A percentile compares a stretch with the other conserved stretches of the same genome.
Conservation (phyloP, 2,113 vertebrate genomes). For the Gila orcuttii region DNA sequence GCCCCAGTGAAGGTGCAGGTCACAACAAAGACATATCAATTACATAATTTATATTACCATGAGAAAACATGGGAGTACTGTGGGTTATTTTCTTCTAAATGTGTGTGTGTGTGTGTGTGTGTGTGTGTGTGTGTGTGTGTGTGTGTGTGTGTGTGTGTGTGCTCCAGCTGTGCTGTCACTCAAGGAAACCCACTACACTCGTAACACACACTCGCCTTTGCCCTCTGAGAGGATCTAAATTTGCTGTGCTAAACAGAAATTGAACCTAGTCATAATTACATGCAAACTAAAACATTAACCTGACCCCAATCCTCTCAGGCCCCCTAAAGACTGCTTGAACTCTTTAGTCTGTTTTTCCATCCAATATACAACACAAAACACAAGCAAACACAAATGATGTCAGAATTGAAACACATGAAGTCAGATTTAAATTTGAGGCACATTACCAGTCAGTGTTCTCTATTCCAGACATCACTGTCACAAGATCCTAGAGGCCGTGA, state of each 20-base stretch:
- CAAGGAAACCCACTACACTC: constrained; percentile 4
- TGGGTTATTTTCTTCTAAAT: constrained; percentile 28
- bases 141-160: constrained; percentile 35
- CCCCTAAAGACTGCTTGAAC: background rate
- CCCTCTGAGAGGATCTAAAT: constrained; percentile 26
- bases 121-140: constrained; percentile 46
- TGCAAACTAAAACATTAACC: background rate
- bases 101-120: constrained; percentile 41
- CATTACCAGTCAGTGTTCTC: background rate
- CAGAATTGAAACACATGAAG: background rate
- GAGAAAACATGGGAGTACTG: constrained; percentile 8
- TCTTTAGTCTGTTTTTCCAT: background rate
- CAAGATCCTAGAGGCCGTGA: constrained; percentile 39
- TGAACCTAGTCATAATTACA: background rate
- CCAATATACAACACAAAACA: background rate
- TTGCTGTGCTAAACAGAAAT: constrained; percentile 32
- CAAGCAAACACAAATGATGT: background rate
- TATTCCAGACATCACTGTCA: constrained; percentile 30
- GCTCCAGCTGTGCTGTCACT: constrained; percentile 43
- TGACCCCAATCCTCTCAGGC: constrained; percentile 13
- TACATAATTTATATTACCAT: constrained; percentile 10
- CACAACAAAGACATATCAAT: background rate
- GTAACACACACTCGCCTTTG: constrained; percentile 39
- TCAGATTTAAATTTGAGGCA: constrained; percentile 20
- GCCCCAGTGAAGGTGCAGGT: background rate